These are phyloP conservation scores for Eristalis tenax DNA, from an alignment of 2,888 invertebrate species.

Conservation along the genomic window DNA sequence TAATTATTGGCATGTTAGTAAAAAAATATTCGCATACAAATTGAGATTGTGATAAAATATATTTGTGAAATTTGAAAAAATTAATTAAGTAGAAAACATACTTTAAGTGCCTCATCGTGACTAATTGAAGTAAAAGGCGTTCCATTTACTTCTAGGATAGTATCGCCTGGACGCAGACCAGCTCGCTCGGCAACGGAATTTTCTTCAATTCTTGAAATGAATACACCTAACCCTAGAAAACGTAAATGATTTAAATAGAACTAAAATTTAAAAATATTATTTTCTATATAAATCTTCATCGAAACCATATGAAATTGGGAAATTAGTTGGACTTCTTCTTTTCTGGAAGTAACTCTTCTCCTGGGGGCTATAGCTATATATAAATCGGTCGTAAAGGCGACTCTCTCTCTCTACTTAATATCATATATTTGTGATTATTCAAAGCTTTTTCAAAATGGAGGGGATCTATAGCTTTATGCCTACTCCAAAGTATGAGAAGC, in stretches of 20 bases:
- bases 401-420: no score
- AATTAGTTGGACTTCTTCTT: no score
- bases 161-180: constrained; percentile 94
- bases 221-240: constrained; percentile 90
- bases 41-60: constrained; percentile 13
- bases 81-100: constrained; percentile 79
- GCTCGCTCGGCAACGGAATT: constrained; percentile 94
- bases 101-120: constrained; percentile 96
- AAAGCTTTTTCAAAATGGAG: no score
- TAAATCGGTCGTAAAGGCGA: no score
- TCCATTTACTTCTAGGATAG: constrained; percentile 96
- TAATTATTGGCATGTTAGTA: constrained; percentile 4
- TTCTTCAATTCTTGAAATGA: constrained; percentile 95
- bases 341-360: no score
- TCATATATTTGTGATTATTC: no score
- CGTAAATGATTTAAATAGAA: background rate
- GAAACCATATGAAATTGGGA: no score
- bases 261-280: background rate
- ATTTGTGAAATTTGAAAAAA: background rate
- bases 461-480: no score
- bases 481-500: no score
- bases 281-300: background rate
- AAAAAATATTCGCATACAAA: background rate
- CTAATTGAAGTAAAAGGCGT: constrained; percentile 95
- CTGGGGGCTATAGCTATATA: no score